Conservation (phyloP, 1,140 invertebrate genomes). For the Varroa destructor region DNA sequence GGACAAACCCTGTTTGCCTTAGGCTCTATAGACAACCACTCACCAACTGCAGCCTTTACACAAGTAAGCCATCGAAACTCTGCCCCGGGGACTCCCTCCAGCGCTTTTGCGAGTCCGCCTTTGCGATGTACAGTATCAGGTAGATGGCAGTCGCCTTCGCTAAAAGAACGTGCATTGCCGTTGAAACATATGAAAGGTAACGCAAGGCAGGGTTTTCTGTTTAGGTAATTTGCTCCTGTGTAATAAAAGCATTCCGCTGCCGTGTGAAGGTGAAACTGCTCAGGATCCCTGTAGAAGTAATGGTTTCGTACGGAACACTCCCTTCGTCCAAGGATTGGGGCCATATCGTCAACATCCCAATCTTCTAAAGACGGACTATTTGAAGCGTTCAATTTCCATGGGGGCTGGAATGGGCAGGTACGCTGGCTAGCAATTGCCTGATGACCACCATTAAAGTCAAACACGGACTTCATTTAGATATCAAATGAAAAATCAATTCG, state of each 20-base stretch:
- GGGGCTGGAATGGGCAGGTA: too few species aligned
- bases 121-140: neutral
- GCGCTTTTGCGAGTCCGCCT: neutral
- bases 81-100: neutral
- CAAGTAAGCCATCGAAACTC: constrained; percentile 13
- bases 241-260: constrained; percentile 17
- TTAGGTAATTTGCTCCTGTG: neutral
- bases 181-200: constrained; percentile 17
- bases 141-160: neutral
- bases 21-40: neutral
- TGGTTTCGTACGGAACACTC: constrained; percentile 8
- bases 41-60: constrained; percentile 11
- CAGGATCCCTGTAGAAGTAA: constrained; percentile 3
- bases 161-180: neutral
- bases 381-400: too few species aligned
- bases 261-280: constrained; percentile 20
- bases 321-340: too few species aligned
- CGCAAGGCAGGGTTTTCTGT: neutral
- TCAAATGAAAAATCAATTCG: too few species aligned
- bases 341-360: too few species aligned
- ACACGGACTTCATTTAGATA: too few species aligned
- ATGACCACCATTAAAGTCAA: too few species aligned
- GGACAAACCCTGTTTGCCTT: too few species aligned
- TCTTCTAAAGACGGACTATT: too few species aligned
- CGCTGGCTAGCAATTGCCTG: too few species aligned